Evolutionary conservation across 53 echinoderm and acorn worm species (phyloP), one percentile per base, ranked within the genome.

Genomic region (Patiria pectinifera): DNA sequence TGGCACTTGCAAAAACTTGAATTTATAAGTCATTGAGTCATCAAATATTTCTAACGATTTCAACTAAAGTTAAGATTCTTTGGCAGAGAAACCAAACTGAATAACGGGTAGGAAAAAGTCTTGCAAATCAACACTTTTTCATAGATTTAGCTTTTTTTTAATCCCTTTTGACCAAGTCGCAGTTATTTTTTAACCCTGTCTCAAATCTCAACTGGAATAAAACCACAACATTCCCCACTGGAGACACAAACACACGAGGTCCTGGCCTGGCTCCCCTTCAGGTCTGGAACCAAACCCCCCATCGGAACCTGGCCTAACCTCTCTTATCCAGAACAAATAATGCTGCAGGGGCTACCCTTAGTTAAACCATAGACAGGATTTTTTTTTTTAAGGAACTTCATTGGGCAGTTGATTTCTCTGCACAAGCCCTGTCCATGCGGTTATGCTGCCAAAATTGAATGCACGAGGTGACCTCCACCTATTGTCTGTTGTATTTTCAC

Each of bases 251-350:
- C 53, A 77, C 69, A 77, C 69, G 35, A 69, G 90, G 90, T 80
- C 84, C 84, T 53, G 53, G 53, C 75, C 13, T 19, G 46, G 66
- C 81, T 80, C 69, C 80, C 53, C 53, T 8, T 0, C 53, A 53
- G 53, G 87, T 87, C 87, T 87, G 78, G 76, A 45, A 69, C 48
- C 61, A 24, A n/a, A 4, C 16, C 15, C 80, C 90, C 81, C 47
- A 59, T 75, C 48, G 15, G 78, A 89, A 79, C 79, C 61, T 43
- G 62, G 89, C 90, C 90, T 81, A 63, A 90, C 90, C 90, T 90
- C 90, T 80, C 90, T 90, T 81, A 90, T 80, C 81, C 80, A 80
- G 90, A 90, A 69, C 90, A 90, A 90, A 90, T 90, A 90, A 90
- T 69, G 80, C 90, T 90, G 90, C 19, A 72, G 87, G 90, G 84